Evolutionary conservation across 1,140 invertebrate species (phyloP).

Genomic region (Cherax destructor): DNA sequence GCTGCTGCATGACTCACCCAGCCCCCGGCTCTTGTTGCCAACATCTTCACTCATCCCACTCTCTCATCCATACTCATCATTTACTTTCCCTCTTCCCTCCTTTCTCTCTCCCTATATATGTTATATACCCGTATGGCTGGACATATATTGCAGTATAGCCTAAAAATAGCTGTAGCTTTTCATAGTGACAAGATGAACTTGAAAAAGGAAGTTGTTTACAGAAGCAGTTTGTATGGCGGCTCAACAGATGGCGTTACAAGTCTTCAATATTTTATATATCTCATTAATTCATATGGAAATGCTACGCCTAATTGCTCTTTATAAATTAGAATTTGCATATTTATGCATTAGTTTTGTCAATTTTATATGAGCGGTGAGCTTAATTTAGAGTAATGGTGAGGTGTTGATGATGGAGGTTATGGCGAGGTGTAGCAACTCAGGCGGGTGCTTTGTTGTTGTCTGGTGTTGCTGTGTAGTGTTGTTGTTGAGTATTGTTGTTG

Average conservation of each 20-base stretch:
- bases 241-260: conserved; percentile 43
- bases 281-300: background rate
- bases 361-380: no score
- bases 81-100: no score
- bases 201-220: conserved; percentile 52
- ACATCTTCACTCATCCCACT: background rate
- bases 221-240: conserved; percentile 35
- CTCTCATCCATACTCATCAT: background rate
- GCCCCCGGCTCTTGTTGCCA: conserved; percentile 12
- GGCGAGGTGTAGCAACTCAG: background rate
- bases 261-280: background rate
- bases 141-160: no score
- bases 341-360: no score
- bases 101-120: background rate
- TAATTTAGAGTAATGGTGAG: no score
- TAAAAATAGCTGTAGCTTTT: no score
- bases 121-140: no score
- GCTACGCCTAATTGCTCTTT: no score
- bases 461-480: conserved; percentile 32
- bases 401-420: background rate
- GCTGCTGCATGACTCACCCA: conserved; percentile 32
- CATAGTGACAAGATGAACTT: background rate
- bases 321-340: no score
- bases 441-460: conserved; percentile 58
- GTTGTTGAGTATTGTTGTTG: background rate